Percentiles rank a stretch among this genome's conserved stretches.
These are phyloP conservation scores for Aethina tumida DNA, from an alignment of 1,140 invertebrate species.

Conservation along the genomic window DNA sequence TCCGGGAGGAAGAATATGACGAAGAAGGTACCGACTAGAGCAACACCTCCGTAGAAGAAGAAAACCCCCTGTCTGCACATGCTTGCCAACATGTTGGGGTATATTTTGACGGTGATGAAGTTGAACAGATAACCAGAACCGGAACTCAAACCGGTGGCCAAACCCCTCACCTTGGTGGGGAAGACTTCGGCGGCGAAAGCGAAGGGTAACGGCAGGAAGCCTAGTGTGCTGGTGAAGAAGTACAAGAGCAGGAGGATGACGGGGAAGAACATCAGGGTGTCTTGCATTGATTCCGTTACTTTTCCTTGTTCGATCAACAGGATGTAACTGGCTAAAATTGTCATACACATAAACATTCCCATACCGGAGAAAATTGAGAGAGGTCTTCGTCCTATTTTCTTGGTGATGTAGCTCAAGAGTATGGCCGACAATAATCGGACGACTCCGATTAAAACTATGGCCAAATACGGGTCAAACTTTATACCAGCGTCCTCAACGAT, in stretches of 20 bases:
- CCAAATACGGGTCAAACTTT: constrained; percentile 45
- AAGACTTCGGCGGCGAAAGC: constrained; percentile 68
- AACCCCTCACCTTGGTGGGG: constrained; percentile 53
- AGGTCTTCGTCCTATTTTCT: constrained; percentile 46
- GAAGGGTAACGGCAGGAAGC: constrained; percentile 58
- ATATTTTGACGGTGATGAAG: constrained; percentile 65
- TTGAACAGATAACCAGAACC: constrained; percentile 58
- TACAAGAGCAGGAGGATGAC: constrained; percentile 45
- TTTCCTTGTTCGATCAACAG: constrained; percentile 23
- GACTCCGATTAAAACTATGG: constrained; percentile 46
- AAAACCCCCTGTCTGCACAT: constrained; percentile 57
- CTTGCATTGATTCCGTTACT: constrained; percentile 23
- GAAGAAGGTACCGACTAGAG: constrained; percentile 57
- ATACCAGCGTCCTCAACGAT: constrained; percentile 49
- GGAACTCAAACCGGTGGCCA: constrained; percentile 54
- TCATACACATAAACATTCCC: constrained; percentile 51
- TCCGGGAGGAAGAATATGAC: constrained; percentile 63
- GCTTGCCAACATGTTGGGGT: constrained; percentile 44
- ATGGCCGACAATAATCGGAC: constrained; percentile 44
- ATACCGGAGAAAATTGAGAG: constrained; percentile 48
- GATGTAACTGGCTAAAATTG: constrained; percentile 41
- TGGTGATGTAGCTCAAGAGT: constrained; percentile 41
- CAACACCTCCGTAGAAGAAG: constrained; percentile 57
- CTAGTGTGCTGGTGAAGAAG: constrained; percentile 50
- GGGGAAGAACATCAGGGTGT: constrained; percentile 35